A percentile compares a stretch with the other conserved stretches of the same genome.
Conservation (phyloP, 2,113 vertebrate species). For the Entomyzon cyanotis region DNA sequence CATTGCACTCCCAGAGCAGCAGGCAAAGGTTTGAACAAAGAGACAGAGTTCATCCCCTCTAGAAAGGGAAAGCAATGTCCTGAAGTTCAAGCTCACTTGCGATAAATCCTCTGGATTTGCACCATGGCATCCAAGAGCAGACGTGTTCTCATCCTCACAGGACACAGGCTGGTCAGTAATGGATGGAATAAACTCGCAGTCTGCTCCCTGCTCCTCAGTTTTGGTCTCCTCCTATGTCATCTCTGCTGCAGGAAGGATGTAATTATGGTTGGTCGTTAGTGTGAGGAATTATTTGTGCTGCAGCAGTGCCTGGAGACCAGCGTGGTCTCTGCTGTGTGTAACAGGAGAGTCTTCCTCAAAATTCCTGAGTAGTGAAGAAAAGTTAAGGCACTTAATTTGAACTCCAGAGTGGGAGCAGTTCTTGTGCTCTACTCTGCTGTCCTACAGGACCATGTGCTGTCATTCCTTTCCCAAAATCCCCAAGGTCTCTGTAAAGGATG, state of each 20-base stretch:
- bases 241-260: slow-evolving; percentile 42
- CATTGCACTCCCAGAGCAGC: not conserved
- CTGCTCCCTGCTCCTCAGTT: not conserved
- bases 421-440: not conserved
- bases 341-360: not conserved
- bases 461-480: not conserved
- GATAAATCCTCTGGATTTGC: not conserved
- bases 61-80: not conserved
- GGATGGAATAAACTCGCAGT: not conserved
- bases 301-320: slow-evolving; percentile 9
- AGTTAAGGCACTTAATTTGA: not conserved
- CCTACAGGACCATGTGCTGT: not conserved
- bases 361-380: slow-evolving; percentile 23
- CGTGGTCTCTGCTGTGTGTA: not conserved
- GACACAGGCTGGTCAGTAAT: not conserved
- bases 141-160: not conserved
- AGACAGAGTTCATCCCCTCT: not conserved
- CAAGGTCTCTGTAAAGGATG: not conserved
- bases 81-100: not conserved
- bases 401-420: not conserved
- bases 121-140: not conserved
- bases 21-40: not conserved
- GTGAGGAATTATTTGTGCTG: slow-evolving; percentile 31
- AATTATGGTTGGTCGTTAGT: slow-evolving; percentile 22
- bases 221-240: slow-evolving; percentile 10